A percentile compares a stretch with the other conserved stretches of the same genome.
phyloP scores from a whole-genome alignment of 2,797 vertebrate genomes.

The Simalia tracyae region DNA sequence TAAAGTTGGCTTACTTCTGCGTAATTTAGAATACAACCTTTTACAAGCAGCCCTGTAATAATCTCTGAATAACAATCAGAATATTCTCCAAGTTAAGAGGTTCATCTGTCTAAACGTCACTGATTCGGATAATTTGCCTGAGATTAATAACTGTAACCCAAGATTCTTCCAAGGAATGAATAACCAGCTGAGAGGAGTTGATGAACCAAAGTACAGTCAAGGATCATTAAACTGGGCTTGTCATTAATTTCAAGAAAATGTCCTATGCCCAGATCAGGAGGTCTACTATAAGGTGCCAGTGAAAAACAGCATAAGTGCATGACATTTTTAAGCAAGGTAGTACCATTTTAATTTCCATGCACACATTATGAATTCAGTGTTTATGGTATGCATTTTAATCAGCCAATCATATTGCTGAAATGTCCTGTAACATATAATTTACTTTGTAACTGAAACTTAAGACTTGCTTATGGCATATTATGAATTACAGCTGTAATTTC shows the following conservation, averaged over 20 bases:
- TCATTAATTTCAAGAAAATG: conserved; percentile 65
- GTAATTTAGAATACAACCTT: not conserved
- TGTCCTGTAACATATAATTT: conserved; percentile 7
- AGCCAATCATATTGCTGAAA: conserved; percentile 15
- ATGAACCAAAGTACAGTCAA: conserved; percentile 63
- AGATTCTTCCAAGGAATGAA: conserved; percentile 63
- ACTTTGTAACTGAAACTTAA: conserved; percentile 39
- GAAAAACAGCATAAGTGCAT: conserved; percentile 40
- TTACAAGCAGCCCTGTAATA: not conserved
- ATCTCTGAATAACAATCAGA: not conserved
- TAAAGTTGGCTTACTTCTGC: not conserved
- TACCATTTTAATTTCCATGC: conserved; percentile 4
- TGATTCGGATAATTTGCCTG: conserved; percentile 51
- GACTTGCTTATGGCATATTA: not conserved
- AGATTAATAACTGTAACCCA: conserved; percentile 52
- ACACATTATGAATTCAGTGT: conserved; percentile 19
- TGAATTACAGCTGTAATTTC: conserved; percentile 1
- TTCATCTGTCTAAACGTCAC: conserved; percentile 33
- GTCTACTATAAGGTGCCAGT: conserved; percentile 57
- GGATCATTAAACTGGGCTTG: conserved; percentile 68
- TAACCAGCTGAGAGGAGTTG: conserved; percentile 61
- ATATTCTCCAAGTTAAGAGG: conserved; percentile 25
- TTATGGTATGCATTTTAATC: conserved; percentile 1
- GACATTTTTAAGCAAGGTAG: not conserved
- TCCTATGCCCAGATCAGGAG: conserved; percentile 42